Percentiles rank a stretch among this genome's conserved stretches.
These are phyloP conservation scores for Erpobdella octoculata DNA, from an alignment of 2,888 invertebrate species.

Conservation along the genomic window DNA sequence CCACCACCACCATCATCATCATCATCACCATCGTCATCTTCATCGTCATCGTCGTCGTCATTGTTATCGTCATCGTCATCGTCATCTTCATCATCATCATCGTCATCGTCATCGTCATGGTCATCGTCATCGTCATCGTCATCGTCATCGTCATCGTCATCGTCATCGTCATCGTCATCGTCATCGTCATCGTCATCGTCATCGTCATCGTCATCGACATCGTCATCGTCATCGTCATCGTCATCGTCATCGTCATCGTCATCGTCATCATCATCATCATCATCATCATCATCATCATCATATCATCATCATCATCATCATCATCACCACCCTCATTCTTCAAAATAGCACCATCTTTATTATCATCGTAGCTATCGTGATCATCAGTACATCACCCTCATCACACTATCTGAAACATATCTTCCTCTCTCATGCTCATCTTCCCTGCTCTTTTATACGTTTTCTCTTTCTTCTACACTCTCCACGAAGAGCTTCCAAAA, in stretches of 20 bases:
- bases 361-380: constrained; percentile 26
- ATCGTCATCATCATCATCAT: constrained; percentile 16
- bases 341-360: constrained; percentile 28
- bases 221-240: constrained; percentile 16
- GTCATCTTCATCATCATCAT: constrained; percentile 10
- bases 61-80: neutral
- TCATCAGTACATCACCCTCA: constrained; percentile 27
- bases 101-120: constrained; percentile 8
- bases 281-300: constrained; percentile 18
- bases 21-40: neutral
- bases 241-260: constrained; percentile 15
- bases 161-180: constrained; percentile 21
- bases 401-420: too few species aligned
- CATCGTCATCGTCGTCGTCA: neutral
- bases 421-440: too few species aligned
- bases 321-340: constrained; percentile 25
- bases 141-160: constrained; percentile 25
- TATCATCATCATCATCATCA: constrained; percentile 26
- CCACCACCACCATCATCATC: neutral
- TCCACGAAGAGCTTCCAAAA: too few species aligned
- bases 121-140: constrained; percentile 20
- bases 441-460: too few species aligned
- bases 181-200: constrained; percentile 21
- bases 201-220: constrained; percentile 24
- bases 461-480: too few species aligned